These are phyloP conservation scores for Ypsolopha sequella DNA, from an alignment of 2,888 invertebrate genomes.

Conservation along the genomic window DNA sequence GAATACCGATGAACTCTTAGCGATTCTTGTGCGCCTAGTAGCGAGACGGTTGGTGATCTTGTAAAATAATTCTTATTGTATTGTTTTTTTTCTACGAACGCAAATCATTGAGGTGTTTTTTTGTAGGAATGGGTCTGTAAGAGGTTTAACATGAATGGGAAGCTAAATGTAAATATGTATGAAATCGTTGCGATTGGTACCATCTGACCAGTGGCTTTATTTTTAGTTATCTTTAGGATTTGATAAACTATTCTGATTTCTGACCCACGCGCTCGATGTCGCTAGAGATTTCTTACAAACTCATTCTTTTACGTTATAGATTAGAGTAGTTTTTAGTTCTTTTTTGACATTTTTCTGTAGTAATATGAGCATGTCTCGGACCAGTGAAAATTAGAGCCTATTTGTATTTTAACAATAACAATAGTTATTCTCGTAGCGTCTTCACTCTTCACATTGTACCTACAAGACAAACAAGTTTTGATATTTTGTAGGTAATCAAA, in stretches of 20 bases:
- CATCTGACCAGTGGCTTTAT: neutral
- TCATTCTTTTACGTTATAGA: conserved; percentile 15
- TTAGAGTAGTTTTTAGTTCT: conserved; percentile 29
- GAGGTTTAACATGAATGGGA: conserved; percentile 11
- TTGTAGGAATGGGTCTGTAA: conserved; percentile 36
- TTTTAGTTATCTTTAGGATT: neutral
- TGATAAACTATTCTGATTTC: neutral
- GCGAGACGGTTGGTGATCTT: conserved; percentile 1
- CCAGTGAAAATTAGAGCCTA: neutral
- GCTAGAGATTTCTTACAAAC: conserved; percentile 28
- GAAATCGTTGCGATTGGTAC: neutral
- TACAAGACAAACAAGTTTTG: neutral
- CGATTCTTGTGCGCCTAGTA: conserved; percentile 4
- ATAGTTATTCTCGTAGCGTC: neutral
- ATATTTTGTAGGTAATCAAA: neutral
- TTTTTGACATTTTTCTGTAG: conserved; percentile 49
- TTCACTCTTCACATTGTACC: neutral
- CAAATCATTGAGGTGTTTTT: conserved; percentile 55
- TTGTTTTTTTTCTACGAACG: conserved; percentile 41
- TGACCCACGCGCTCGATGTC: neutral
- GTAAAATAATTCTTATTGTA: conserved; percentile 45
- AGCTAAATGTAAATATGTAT: too few relatives aligned
- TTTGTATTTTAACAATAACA: neutral
- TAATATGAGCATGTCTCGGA: conserved; percentile 7
- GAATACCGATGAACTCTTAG: neutral